These are phyloP conservation scores for Ammodytes marinus DNA, from an alignment of 2,113 vertebrate genomes.

Conservation along the genomic window DNA sequence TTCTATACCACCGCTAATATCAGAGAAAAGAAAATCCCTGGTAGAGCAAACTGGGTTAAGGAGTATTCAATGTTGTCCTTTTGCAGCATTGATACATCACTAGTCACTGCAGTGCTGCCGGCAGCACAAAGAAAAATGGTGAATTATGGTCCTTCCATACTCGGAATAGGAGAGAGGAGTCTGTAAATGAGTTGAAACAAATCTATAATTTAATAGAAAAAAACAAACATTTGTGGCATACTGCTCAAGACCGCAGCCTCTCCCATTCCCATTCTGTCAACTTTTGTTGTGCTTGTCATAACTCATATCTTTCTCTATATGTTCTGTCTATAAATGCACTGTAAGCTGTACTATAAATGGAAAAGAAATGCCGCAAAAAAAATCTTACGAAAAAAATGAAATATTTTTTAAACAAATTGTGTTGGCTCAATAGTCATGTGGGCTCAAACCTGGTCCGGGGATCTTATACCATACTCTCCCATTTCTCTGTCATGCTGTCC, in stretches of 20 bases:
- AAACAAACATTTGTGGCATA: background rate
- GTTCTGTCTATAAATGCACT: background rate
- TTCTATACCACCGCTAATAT: conserved; percentile 6
- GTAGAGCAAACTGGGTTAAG: background rate
- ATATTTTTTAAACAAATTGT: too few species aligned
- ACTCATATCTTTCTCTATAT: background rate
- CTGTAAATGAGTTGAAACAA: background rate
- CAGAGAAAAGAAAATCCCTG: conserved; percentile 6
- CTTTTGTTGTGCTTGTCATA: background rate
- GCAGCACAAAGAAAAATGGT: background rate
- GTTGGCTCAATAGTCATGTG: background rate
- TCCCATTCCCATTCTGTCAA: too few species aligned
- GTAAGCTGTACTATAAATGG: background rate
- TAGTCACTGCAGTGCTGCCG: background rate
- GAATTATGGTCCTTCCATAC: background rate
- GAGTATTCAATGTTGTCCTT: background rate
- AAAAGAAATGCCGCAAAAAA: background rate
- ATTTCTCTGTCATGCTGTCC: too few species aligned
- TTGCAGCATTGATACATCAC: background rate
- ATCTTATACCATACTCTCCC: background rate
- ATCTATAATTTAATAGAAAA: background rate
- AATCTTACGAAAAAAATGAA: too few species aligned
- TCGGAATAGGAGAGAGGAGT: background rate
- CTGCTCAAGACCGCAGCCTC: background rate
- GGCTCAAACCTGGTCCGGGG: background rate